Evolutionary conservation across 1,140 invertebrate genomes (phyloP), one percentile per base, ranked within the genome.

Genomic region (Drosophila orosa): DNA sequence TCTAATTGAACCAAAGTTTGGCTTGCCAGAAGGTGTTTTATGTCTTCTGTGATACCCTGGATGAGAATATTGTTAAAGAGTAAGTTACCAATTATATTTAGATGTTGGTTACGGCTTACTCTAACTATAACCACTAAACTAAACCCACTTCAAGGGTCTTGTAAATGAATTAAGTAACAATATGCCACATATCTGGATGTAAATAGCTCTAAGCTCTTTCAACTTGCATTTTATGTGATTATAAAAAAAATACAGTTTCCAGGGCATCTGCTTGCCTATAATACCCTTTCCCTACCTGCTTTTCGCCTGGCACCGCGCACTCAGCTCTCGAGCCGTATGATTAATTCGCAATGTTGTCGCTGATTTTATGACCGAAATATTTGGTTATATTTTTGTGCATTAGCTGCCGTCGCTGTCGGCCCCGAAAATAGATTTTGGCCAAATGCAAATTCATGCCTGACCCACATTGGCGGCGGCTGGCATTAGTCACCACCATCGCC

Each of bases 371-470:
- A 80, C 72, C 76, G 65, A 81, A 77, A 81, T 75, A 71, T 74
- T 80, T 61, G 58, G 42, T 31, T 76, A 58, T 76, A 84, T 80
- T 81, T 85, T 65, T 54, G 65, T 71, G 44, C 80, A 68, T 65
- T 62, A 59, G 61, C 61, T 59, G 61, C 44, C 39, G 33, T 27
- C 58, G 68, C 31, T 9, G 31, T 54, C 19, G 50, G 31, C 31
- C 48, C 85, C 58, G n/a, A 78, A 87, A 89, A 89, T 84, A 89
- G 80, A 84, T 61, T 54, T 58, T 77, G 81, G 65, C 73, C 84
- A 89, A 80, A 89, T 89, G 80, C 84, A 89, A 89, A 89, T 89
- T 89, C 85, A 90, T 89, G 84, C 80, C 84, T 89, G 84, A 89
- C 84, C 84, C 84, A 89, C 84, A 83, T 87, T 86, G 48, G 47